Percentiles rank a stretch among this genome's conserved stretches.
These are phyloP conservation scores for Isoperla grammatica DNA, from an alignment of 2,888 invertebrate species.

Conservation along the genomic window DNA sequence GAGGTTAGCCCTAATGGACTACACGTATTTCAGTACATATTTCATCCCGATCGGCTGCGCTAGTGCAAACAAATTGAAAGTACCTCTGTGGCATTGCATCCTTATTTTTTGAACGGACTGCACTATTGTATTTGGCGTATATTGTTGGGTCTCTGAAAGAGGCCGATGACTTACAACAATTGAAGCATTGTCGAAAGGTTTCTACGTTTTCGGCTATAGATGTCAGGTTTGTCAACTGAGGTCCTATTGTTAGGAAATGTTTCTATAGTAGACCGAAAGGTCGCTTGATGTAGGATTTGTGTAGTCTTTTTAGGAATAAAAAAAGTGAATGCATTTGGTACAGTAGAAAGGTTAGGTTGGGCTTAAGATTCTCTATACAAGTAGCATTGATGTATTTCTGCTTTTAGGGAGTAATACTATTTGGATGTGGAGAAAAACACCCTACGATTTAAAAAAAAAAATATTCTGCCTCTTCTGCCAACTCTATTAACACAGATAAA, in stretches of 20 bases:
- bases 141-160: conserved; percentile 7
- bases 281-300: conserved; percentile 11
- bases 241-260: conserved; percentile 14
- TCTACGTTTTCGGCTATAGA: conserved; percentile 16
- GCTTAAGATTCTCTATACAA: neutral
- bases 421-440: no score
- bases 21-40: no score
- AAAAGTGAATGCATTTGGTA: conserved; percentile 11
- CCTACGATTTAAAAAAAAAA: no score
- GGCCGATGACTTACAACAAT: conserved; percentile 16
- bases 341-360: conserved; percentile 3
- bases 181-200: conserved; percentile 15
- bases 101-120: conserved; percentile 3
- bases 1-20: no score
- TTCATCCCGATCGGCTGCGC: no score
- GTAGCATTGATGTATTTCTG: neutral
- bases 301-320: conserved; percentile 11
- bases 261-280: conserved; percentile 14
- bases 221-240: conserved; percentile 18
- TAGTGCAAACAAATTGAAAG: no score
- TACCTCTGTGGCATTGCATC: no score
- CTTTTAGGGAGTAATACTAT: neutral
- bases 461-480: no score
- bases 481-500: no score
- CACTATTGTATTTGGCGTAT: conserved; percentile 9